A percentile compares a stretch with the other conserved stretches of the same genome.
phyloP scores from a whole-genome alignment of 2,113 vertebrate genomes.

The Benitochromis conjunctus region DNA sequence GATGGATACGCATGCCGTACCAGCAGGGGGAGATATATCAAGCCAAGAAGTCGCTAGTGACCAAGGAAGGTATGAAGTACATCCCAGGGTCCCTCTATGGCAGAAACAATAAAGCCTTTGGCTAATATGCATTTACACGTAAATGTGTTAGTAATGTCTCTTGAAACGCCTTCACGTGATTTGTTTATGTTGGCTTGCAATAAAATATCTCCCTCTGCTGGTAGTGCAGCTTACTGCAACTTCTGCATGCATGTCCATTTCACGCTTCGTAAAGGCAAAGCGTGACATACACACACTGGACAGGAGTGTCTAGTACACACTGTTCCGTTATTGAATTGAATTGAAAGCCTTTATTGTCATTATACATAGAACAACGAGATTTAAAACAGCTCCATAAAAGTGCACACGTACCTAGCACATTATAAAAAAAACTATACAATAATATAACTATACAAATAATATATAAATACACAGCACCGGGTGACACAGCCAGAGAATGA shows the following conservation, averaged over 20 bases:
- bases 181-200: not conserved
- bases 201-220: not conserved
- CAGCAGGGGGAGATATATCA: not conserved
- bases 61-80: too few species aligned
- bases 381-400: too few species aligned
- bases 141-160: not conserved
- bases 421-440: too few species aligned
- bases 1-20: not conserved
- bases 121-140: not conserved
- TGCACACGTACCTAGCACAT: too few species aligned
- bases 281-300: fast-evolving
- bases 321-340: not conserved
- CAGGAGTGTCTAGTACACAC: not conserved
- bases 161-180: not conserved
- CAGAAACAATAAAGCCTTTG: not conserved
- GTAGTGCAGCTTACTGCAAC: not conserved
- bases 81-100: not conserved
- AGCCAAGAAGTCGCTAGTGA: too few species aligned
- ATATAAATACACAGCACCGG: too few species aligned
- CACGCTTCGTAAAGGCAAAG: fast-evolving
- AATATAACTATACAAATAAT: too few species aligned
- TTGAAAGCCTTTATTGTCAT: too few species aligned
- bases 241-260: not conserved
- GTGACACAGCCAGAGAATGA: too few species aligned
- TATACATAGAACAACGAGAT: too few species aligned